phyloP scores from a whole-genome alignment of 2,888 invertebrate genomes.

The Myopa testacea region DNA sequence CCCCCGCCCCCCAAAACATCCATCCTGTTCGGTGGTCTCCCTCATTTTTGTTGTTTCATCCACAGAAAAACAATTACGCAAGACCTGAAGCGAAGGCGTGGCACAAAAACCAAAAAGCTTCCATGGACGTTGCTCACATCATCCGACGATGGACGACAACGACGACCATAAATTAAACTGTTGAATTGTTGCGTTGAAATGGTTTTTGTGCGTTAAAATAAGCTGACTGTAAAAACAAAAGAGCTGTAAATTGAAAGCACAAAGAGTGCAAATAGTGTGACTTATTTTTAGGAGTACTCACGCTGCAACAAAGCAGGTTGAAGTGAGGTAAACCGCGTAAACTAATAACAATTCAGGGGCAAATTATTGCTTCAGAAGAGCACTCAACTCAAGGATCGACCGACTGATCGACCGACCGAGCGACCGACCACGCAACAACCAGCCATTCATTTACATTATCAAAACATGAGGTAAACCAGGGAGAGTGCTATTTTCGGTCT shows the following conservation, averaged over 20 bases:
- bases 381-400: too few relatives aligned
- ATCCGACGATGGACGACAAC: too few relatives aligned
- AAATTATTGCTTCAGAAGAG: neutral
- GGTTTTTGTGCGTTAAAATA: neutral
- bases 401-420: too few relatives aligned
- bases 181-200: neutral
- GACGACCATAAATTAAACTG: slow-evolving; percentile 2
- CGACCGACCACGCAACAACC: neutral
- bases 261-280: too few relatives aligned
- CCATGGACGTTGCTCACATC: neutral
- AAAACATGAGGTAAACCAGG: too few relatives aligned
- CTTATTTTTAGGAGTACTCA: neutral
- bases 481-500: too few relatives aligned
- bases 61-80: slow-evolving; percentile 1
- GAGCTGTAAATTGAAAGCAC: too few relatives aligned
- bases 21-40: neutral
- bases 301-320: neutral
- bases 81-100: slow-evolving; percentile 5
- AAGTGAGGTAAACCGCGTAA: neutral
- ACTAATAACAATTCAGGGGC: neutral
- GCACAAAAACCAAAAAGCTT: neutral
- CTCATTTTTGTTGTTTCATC: neutral
- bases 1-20: neutral
- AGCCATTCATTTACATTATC: neutral
- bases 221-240: neutral